Conservation (phyloP, 2,113 vertebrate species). For the Microcebus murinus region DNA sequence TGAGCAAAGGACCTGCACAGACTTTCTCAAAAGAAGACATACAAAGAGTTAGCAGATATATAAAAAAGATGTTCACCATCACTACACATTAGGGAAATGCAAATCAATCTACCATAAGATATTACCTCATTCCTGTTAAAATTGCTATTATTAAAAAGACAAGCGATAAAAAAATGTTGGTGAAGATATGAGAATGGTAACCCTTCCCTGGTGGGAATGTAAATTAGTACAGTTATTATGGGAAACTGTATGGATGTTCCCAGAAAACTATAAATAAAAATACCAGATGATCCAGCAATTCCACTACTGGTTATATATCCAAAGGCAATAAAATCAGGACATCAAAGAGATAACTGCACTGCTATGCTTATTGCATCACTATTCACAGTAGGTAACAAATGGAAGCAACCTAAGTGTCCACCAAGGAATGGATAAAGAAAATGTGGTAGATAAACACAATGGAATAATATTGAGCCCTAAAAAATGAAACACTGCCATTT, state of each 20-base stretch:
- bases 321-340: background rate
- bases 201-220: background rate
- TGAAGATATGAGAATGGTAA: background rate
- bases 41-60: background rate
- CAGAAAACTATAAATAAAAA: background rate
- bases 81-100: background rate
- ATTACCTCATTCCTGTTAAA: background rate
- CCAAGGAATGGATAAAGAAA: background rate
- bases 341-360: background rate
- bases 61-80: background rate
- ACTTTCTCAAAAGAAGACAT: background rate
- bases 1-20: background rate
- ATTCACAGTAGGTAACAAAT: background rate
- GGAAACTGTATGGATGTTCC: background rate
- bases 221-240: background rate
- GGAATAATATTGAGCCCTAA: background rate
- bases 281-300: background rate
- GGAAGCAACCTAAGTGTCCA: background rate
- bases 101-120: background rate
- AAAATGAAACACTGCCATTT: background rate
- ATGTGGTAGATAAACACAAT: background rate
- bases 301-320: background rate
- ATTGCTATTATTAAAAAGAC: background rate
- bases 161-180: background rate
- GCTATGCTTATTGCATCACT: background rate